Base-by-base conservation (phyloP, 2,888 invertebrate species). In the Cecidostiba fungosa region DNA sequence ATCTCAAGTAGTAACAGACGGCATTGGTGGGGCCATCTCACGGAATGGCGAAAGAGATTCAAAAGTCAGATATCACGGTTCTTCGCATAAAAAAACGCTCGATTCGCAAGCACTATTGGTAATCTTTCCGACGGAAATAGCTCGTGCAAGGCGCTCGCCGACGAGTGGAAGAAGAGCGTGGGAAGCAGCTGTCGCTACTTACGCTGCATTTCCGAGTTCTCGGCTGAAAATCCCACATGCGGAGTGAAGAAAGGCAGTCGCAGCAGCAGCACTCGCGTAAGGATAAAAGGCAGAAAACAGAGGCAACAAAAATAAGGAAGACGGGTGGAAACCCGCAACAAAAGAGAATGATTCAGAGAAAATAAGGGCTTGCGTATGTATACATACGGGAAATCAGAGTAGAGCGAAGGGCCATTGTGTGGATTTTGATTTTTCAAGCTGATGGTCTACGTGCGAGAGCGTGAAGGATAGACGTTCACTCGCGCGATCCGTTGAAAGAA, bases 331-430 rank as follows among this genome's bases (percentile, higher is more conserved):
- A 23, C 76, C 23, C 54, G 76, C 29, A 76, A 76, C 47, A 76
- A 76, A 32, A 76, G 76, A 26, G 76, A 76, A 76, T 76, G 76
- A 76, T 32, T 76, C 76, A 54, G 19, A 54, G n/a, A 59, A 77
- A 59, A 73, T 73, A 73, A 73, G 73, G 73, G 73, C n/a, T 73
- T 73, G 29, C 73, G 29, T 66, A 66, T 66, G 66, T 26, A 43
- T 43, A 47, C 73, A 23, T 47, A 47, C 26, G 73, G 47, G 73
- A 73, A 47, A 73, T 73, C 73, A 47, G 43, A 26, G 26, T 3
- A 5, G 43, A 47, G 66, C 29, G 66, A 66, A 47, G 14, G 23
- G 23, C 73, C 23, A 66, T 66, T 66, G 66, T 66, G 66, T 12
- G 23, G 66, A 8, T 66, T 66, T 66, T 66, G 66, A 66, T 66